phyloP scores from a whole-genome alignment of 2,888 invertebrate species.

The Sarcophaga caerulescens region DNA sequence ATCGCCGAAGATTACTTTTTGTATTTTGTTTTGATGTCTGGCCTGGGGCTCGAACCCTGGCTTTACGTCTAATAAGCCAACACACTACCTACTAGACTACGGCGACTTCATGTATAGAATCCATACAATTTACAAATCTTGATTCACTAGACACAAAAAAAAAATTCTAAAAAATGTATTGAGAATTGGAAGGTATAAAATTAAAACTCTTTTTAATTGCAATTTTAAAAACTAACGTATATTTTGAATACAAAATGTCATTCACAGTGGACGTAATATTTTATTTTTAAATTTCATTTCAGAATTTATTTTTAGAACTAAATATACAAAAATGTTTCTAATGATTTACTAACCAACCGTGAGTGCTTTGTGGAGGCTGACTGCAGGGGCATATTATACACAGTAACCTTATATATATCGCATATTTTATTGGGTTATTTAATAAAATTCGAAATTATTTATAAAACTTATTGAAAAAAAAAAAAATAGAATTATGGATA shows the following conservation, averaged over 20 bases:
- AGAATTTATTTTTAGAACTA: slow-evolving; percentile 63
- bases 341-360: slow-evolving; percentile 25
- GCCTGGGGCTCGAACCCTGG: no score
- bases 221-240: neutral
- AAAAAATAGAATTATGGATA: slow-evolving; percentile 56
- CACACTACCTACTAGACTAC: no score
- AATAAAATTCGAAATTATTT: slow-evolving; percentile 31
- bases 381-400: neutral
- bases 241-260: neutral
- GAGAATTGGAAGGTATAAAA: no score
- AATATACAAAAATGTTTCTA: slow-evolving; percentile 37
- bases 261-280: slow-evolving; percentile 26
- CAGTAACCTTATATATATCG: neutral
- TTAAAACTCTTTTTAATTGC: neutral
- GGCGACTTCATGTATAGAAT: no score
- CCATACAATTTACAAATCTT: no score
- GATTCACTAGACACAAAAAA: no score
- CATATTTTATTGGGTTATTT: slow-evolving; percentile 42
- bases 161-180: neutral
- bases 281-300: slow-evolving; percentile 45
- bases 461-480: slow-evolving; percentile 11
- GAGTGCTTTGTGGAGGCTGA: slow-evolving; percentile 24
- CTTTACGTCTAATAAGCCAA: no score
- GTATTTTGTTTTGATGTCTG: no score
- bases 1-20: no score